These are phyloP conservation scores for Pan paniscus DNA, from an alignment of 2,113 vertebrate genomes.

Conservation along the genomic window DNA sequence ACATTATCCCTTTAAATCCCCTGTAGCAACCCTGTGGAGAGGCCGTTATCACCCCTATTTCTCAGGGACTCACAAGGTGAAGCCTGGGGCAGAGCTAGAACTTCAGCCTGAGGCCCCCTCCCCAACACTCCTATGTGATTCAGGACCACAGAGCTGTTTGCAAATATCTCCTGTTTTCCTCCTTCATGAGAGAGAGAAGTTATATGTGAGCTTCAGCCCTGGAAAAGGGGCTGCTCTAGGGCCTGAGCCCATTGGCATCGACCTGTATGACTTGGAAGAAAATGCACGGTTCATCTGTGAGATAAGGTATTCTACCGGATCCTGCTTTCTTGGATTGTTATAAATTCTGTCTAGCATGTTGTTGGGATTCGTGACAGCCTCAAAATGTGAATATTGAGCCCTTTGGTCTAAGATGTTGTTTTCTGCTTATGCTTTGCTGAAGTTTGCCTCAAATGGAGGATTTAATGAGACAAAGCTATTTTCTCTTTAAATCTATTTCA, in stretches of 20 bases:
- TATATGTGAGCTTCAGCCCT: not conserved
- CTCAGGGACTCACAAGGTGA: not conserved
- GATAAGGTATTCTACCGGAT: not conserved
- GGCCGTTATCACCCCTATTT: not conserved
- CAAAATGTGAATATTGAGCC: not conserved
- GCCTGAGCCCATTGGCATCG: not conserved
- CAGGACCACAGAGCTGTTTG: not conserved
- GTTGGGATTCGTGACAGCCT: not conserved
- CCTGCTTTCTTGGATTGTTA: not conserved
- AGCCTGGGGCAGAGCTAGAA: not conserved
- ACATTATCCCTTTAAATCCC: not conserved
- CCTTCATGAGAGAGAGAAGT: not conserved
- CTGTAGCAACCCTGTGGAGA: not conserved
- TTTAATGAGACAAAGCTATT: not conserved
- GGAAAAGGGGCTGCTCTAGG: not conserved
- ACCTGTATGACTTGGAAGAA: not conserved
- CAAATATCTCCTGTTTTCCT: not conserved
- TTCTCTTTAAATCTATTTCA: not conserved
- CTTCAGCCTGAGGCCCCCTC: not conserved
- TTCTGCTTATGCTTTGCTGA: not conserved
- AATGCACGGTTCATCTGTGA: not conserved
- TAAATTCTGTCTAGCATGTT: not conserved
- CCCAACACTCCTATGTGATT: fast-evolving
- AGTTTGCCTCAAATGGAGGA: not conserved
- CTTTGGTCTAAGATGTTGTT: not conserved